Conservation (phyloP, 2,888 invertebrate species). For the Pristionchus fissidentatus region DNA sequence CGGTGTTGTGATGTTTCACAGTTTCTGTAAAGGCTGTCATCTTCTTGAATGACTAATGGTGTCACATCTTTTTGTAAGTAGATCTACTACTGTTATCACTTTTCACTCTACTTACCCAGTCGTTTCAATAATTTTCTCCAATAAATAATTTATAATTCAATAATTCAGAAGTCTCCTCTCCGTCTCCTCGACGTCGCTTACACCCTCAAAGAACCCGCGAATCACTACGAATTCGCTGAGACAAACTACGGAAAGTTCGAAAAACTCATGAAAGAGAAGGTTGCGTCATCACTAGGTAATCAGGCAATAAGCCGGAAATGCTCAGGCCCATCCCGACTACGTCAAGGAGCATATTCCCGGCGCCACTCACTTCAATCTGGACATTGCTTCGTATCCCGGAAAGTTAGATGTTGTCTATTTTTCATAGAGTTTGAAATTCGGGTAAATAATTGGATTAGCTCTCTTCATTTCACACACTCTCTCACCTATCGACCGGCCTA, state of each 20-base stretch:
- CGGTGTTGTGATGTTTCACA: no score
- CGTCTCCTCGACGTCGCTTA: constrained; percentile 33
- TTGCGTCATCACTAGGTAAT: not conserved
- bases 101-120: no score
- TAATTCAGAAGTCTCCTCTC: not conserved
- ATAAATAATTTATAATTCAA: no score
- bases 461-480: no score
- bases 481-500: no score
- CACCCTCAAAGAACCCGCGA: not conserved
- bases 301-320: not conserved
- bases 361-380: constrained; percentile 37
- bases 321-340: not conserved
- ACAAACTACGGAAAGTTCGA: not conserved
- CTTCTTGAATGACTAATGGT: no score
- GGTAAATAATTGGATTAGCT: no score
- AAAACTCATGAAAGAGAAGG: not conserved
- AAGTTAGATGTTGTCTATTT: not conserved
- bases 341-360: not conserved
- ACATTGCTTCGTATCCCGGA: constrained; percentile 32
- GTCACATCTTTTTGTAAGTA: no score
- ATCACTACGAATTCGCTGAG: constrained; percentile 11
- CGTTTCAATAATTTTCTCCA: no score
- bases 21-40: no score
- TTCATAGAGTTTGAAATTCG: no score
- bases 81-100: no score